These are phyloP conservation scores for Ctenochaetus hawaiiensis DNA, from an alignment of 2,797 vertebrate genomes.

Conservation along the genomic window DNA sequence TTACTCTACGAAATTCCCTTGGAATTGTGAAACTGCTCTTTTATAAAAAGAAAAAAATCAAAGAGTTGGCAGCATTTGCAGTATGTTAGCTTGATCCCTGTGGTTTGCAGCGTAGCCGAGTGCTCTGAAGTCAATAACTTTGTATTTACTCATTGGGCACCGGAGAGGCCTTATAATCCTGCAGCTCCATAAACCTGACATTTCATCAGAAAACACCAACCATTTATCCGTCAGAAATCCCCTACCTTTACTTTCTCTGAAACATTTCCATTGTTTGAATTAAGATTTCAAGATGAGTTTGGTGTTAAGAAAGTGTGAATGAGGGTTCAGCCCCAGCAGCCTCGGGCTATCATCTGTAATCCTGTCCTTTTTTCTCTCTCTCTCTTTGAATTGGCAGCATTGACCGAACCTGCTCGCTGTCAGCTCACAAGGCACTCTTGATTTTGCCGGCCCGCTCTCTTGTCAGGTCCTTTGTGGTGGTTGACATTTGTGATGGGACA, in stretches of 20 bases:
- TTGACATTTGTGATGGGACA: constrained; percentile 61
- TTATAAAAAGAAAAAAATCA: constrained; percentile 29
- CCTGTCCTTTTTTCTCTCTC: constrained; percentile 50
- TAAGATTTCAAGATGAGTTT: constrained; percentile 58
- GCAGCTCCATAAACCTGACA: constrained; percentile 53
- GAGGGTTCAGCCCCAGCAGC: constrained; percentile 27
- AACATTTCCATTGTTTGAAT: constrained; percentile 60
- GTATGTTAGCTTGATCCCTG: constrained; percentile 48
- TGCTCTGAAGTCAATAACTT: constrained; percentile 64
- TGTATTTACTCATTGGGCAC: constrained; percentile 60
- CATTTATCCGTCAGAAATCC: constrained; percentile 59
- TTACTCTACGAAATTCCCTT: constrained; percentile 27
- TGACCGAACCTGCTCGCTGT: constrained; percentile 53
- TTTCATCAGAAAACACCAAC: constrained; percentile 48
- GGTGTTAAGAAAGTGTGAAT: constrained; percentile 43
- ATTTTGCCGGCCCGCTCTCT: constrained; percentile 33
- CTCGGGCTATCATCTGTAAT: constrained; percentile 52
- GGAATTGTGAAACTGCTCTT: constrained; percentile 42
- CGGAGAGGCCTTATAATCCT: constrained; percentile 38
- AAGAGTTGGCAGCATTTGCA: constrained; percentile 38
- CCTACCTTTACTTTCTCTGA: constrained; percentile 27
- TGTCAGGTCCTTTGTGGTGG: constrained; percentile 52
- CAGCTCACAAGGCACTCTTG: constrained; percentile 26
- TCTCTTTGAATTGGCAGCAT: constrained; percentile 52
- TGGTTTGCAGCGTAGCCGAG: constrained; percentile 51